Base-by-base conservation (phyloP, 2,113 vertebrate species). In the Electrona antarctica region DNA sequence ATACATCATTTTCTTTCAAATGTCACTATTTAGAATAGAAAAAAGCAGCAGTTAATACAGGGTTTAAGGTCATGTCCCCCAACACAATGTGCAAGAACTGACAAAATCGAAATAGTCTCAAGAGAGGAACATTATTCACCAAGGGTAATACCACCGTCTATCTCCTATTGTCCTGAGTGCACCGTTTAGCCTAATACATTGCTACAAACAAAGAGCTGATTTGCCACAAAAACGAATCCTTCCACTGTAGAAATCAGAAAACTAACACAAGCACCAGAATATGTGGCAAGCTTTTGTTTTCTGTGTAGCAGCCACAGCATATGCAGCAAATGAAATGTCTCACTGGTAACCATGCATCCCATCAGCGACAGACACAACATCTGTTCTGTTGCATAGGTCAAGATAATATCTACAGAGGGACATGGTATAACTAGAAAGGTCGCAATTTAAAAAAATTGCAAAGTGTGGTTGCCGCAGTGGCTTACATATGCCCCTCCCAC, bases 1-100 rank as follows among this genome's bases (percentile, higher is more conserved):
- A 10, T 7, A 54, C 41, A 64, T 67, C 56, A 21, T 15, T 5
- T 45, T 6, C 45, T 51, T 65, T 69, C 13, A 4, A 56, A 55
- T 14, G 7, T 6, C 28, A 77, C 4, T 57, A 72, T 61, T 49
- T 67, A 60, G 28, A 81, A 67, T n/a, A 67, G 14, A 67, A 60
- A 33, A 28, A 58, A 79, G 80, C 84, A 85, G 89, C 84, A 81
- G 73, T 76, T 85, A 66, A 68, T 49, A 79, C 74, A 79, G 82
- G 80, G 77, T 73, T 50, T 7, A 67, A 75, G 6, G 47, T 29
- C 50, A 11, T n/a, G n/a, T 13, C 41, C 59, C 74, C 61, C 63
- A 58, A 72, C 67, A 76, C 50, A 46, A 33, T 8, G 55, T 69
- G 64, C 60, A 58, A 63, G 15, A 65, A 50, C 33, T 9, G 55